Percentiles rank a stretch among this genome's conserved stretches.
These are phyloP conservation scores for Paramuricea clavata DNA, from an alignment of 92 coral and sea anemone genomes.

Conservation along the genomic window DNA sequence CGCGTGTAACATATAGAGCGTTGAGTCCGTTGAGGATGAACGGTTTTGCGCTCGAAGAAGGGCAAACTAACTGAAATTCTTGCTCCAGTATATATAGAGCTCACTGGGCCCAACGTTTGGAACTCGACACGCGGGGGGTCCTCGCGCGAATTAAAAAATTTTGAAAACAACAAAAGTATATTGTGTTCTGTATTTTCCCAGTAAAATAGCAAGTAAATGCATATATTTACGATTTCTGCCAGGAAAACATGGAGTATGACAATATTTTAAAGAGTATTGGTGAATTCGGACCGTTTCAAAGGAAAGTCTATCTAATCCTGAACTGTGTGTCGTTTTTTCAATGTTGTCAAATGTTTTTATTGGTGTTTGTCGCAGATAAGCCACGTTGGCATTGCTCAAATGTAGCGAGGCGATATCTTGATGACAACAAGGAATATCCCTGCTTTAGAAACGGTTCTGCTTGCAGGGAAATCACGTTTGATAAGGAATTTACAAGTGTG, in stretches of 20 bases:
- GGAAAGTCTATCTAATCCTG: constrained; percentile 51
- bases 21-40: too few relatives aligned
- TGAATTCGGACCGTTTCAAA: constrained; percentile 76
- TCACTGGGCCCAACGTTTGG: not conserved
- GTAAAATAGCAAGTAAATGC: too few relatives aligned
- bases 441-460: constrained; percentile 65
- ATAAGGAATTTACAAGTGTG: constrained; percentile 81
- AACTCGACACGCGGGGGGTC: too few relatives aligned
- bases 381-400: constrained; percentile 26
- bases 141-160: too few relatives aligned
- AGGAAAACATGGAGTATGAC: constrained; percentile 65
- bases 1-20: too few relatives aligned
- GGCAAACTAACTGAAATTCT: too few relatives aligned
- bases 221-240: too few relatives aligned
- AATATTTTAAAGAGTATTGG: constrained; percentile 64
- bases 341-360: constrained; percentile 66
- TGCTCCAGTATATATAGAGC: too few relatives aligned
- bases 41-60: too few relatives aligned
- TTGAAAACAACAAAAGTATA: not conserved
- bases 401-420: constrained; percentile 50
- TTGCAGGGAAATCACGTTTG: constrained; percentile 58
- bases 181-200: too few relatives aligned
- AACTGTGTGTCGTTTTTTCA: constrained; percentile 59
- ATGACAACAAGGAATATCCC: constrained; percentile 20
- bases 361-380: constrained; percentile 60